Base-by-base conservation (phyloP, 2,888 invertebrate species). In the Drosophila emarginata region DNA sequence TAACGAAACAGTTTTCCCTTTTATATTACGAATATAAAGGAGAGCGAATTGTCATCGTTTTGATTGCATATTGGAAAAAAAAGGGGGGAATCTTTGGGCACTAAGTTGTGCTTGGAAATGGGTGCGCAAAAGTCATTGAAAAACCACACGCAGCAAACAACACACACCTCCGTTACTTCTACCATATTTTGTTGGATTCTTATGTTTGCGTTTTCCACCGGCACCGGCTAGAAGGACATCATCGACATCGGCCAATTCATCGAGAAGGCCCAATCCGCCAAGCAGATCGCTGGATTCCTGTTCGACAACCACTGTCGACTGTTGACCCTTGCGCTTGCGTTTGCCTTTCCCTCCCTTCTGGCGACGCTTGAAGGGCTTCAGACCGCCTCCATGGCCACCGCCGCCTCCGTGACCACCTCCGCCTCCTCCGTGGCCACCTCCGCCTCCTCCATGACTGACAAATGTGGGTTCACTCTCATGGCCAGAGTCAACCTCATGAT, bases 131-230 rank as follows among this genome's bases (percentile, higher is more conserved):
- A 88, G 80, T 89, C 86, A 82, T 83, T 82, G 77, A 28, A 87
- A 90, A 89, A 90, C 81, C 83, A 88, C 89, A 90, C 89, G 81
- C 90, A 90, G 88, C 84, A 85, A 85, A 85, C 84, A 91, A 91
- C 90, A 90, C 89, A 90, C 90, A 90, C 90, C 90, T 90, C 90
- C 90, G 83, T 88, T 89, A 90, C 90, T 91, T 91, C 91, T 92
- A 92, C 92, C 92, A 91, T 91, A 91, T 89, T 91, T 92, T 76
- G 87, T 80, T 77, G 90, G 89, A 71, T 83, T 77, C 79, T 90
- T 91, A 71, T 89, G 85, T 78, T 90, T 90, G 76, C 82, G 88
- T 67, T 89, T 91, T 67, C 79, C 79, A 45, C 73, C 77, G 74
- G 64, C 76, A 53, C 77, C 73, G n/a, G 54, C 26, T 23, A 21